Percentiles rank a stretch among this genome's conserved stretches.
These are phyloP conservation scores for Puffinus mauretanicus DNA, from an alignment of 2,113 vertebrate species.

Conservation along the genomic window DNA sequence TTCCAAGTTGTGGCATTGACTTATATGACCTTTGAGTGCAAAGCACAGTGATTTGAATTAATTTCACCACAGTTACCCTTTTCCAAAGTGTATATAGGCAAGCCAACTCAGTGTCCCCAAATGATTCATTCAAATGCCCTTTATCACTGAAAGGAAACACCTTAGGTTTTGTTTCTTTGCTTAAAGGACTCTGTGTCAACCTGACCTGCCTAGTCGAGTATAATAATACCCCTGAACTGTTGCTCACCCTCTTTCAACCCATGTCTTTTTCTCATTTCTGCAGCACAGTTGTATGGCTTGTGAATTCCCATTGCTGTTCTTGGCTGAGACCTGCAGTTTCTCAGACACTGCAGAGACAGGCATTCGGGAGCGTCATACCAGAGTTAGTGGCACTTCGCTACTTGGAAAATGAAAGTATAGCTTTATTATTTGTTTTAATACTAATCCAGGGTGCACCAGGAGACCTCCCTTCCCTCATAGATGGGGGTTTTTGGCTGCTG, in stretches of 20 bases:
- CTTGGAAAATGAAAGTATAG: not conserved
- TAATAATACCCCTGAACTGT: slow-evolving; percentile 28
- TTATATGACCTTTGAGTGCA: not conserved
- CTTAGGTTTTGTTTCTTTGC: slow-evolving; percentile 5
- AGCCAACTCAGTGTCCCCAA: not conserved
- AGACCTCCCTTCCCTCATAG: not conserved
- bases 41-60: not conserved
- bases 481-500: accelerated
- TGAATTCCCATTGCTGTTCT: slow-evolving; percentile 30
- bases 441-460: not conserved
- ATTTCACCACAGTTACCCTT: not conserved
- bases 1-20: not conserved
- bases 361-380: not conserved
- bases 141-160: not conserved
- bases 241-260: slow-evolving; percentile 11
- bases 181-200: not conserved
- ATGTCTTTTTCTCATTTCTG: not conserved
- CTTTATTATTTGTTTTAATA: not conserved
- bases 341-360: not conserved
- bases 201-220: not conserved
- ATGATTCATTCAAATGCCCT: not conserved
- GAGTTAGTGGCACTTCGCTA: not conserved
- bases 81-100: not conserved
- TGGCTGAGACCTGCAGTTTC: not conserved
- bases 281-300: not conserved